Percentiles rank a stretch among this genome's conserved stretches.
These are phyloP conservation scores for Spodoptera littoralis DNA, from an alignment of 2,888 invertebrate species.

Conservation along the genomic window DNA sequence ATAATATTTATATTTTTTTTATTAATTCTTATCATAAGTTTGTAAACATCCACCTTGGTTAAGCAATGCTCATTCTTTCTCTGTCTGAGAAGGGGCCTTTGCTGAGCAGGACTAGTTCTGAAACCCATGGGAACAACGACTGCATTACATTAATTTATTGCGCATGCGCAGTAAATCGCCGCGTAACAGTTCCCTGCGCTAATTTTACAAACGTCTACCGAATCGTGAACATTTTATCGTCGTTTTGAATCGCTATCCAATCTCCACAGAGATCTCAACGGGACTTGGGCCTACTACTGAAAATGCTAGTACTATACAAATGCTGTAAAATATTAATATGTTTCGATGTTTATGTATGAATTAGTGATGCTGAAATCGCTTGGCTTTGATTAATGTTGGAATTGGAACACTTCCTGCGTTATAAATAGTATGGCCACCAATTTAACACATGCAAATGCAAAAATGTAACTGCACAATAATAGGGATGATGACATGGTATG, in stretches of 20 bases:
- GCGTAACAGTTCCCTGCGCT: constrained; percentile 44
- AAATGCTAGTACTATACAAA: constrained; percentile 25
- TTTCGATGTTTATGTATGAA: constrained; percentile 18
- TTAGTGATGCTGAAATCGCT: constrained; percentile 7
- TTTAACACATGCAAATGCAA: too few relatives aligned
- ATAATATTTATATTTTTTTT: too few relatives aligned
- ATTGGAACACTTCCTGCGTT: neutral
- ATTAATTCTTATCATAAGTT: too few relatives aligned
- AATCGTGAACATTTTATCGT: constrained; percentile 51
- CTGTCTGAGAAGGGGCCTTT: too few relatives aligned
- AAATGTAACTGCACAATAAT: too few relatives aligned
- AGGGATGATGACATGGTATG: too few relatives aligned
- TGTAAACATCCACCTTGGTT: too few relatives aligned
- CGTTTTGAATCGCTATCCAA: constrained; percentile 41
- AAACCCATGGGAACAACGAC: constrained; percentile 25
- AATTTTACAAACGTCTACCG: constrained; percentile 46
- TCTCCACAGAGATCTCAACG: constrained; percentile 50
- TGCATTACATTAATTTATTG: constrained; percentile 49
- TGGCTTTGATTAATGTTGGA: constrained; percentile 10
- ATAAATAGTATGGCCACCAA: constrained; percentile 4
- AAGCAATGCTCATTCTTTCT: too few relatives aligned
- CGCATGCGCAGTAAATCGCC: constrained; percentile 28
- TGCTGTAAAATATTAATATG: constrained; percentile 12
- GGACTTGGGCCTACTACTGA: constrained; percentile 44
- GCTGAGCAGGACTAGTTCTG: too few relatives aligned